These are phyloP conservation scores for Merops nubicus DNA, from an alignment of 2,113 vertebrate genomes.

Conservation along the genomic window DNA sequence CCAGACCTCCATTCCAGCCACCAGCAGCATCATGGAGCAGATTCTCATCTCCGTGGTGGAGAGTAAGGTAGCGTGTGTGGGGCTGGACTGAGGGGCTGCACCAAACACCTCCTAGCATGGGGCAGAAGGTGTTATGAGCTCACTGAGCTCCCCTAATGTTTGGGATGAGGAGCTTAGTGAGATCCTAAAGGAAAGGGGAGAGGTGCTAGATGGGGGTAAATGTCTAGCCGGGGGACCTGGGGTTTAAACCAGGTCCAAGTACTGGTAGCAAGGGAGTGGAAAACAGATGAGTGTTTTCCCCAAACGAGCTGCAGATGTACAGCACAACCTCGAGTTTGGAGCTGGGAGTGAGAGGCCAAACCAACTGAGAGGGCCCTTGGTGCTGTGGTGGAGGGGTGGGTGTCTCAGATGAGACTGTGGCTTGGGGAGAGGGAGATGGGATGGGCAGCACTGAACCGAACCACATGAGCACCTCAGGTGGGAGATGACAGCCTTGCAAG, in stretches of 20 bases:
- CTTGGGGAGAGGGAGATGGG: neutral
- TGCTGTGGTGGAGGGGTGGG: neutral
- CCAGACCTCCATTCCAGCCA: conserved; percentile 84
- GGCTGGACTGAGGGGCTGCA: neutral
- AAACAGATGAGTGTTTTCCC: neutral
- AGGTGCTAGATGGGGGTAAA: neutral
- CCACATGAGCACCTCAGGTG: neutral
- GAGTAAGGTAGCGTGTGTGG: conserved; percentile 83
- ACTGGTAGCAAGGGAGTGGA: neutral
- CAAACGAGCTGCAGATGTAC: neutral
- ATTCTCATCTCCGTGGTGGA: conserved; percentile 93
- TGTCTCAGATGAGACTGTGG: neutral
- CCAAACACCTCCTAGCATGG: fast-evolving
- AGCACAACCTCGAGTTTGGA: neutral
- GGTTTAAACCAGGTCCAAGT: neutral
- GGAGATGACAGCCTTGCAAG: neutral
- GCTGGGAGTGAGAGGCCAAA: neutral
- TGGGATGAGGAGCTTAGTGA: neutral
- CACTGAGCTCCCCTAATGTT: fast-evolving
- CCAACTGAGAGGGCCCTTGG: neutral
- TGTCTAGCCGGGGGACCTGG: neutral
- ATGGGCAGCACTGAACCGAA: neutral
- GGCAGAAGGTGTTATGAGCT: neutral
- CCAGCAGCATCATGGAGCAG: conserved; percentile 86
- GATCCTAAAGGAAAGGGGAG: neutral